Percentiles rank a stretch among this genome's conserved stretches.
Evolutionary conservation across 2,113 vertebrate genomes (phyloP).

Genomic region (Todiramphus saurophagus): DNA sequence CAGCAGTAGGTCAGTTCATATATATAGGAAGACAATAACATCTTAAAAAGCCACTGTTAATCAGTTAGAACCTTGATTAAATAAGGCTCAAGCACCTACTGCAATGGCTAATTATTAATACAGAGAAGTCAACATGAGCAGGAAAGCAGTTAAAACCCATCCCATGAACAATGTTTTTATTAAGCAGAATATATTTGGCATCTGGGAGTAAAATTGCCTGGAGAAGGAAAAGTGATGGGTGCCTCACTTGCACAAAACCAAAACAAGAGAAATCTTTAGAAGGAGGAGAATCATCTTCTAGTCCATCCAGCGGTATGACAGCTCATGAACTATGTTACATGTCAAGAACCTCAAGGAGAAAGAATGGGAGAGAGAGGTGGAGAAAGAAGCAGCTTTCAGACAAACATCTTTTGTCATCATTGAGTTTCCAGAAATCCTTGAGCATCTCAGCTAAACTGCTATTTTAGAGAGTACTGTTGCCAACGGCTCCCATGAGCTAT

Average conservation of each 20-base stretch:
- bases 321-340: background rate
- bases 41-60: background rate
- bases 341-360: background rate
- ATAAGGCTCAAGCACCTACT: background rate
- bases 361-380: background rate
- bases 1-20: background rate
- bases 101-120: background rate
- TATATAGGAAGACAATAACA: background rate
- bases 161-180: background rate
- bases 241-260: background rate
- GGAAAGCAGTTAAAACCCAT: background rate
- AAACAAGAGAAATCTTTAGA: background rate
- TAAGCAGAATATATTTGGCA: background rate
- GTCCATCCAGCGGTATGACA: background rate
- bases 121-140: background rate
- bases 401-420: background rate
- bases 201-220: background rate
- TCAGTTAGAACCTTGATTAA: background rate
- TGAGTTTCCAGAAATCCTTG: background rate
- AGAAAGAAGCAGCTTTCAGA: background rate
- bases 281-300: background rate
- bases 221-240: background rate
- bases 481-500: background rate
- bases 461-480: slow-evolving; percentile 13
- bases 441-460: background rate